These are phyloP conservation scores for Microctonus hyperodae DNA, from an alignment of 2,888 invertebrate genomes.

Conservation along the genomic window DNA sequence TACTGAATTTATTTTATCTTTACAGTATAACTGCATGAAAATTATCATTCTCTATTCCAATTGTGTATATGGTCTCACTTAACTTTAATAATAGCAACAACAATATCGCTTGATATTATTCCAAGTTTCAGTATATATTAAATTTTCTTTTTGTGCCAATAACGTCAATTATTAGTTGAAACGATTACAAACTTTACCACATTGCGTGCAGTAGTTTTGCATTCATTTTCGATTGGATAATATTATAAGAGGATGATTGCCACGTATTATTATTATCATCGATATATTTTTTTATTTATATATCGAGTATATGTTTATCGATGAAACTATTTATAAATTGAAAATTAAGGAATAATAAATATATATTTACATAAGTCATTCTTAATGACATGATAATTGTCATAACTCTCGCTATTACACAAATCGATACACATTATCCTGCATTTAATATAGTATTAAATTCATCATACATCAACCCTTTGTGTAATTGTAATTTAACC, in stretches of 20 bases:
- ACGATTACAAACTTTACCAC: background rate
- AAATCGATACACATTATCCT: background rate
- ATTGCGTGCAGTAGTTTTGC: constrained; percentile 2
- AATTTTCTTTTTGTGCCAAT: background rate
- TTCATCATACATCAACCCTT: background rate
- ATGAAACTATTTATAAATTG: too few species aligned
- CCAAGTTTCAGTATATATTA: background rate
- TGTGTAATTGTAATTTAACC: background rate
- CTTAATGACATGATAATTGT: constrained; percentile 18
- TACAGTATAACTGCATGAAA: background rate
- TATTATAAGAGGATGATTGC: background rate
- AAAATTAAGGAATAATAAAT: background rate
- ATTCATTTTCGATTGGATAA: constrained; percentile 15
- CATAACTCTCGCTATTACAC: background rate
- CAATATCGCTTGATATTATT: background rate
- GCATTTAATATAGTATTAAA: background rate
- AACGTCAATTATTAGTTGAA: background rate
- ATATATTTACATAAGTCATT: constrained; percentile 2
- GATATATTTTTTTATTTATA: background rate
- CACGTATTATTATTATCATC: background rate
- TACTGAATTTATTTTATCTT: background rate
- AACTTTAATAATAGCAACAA: background rate
- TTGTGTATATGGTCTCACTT: background rate
- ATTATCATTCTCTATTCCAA: background rate
- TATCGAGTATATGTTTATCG: background rate